Conservation (phyloP, 1,140 invertebrate genomes). For the Sinella curviseta region DNA sequence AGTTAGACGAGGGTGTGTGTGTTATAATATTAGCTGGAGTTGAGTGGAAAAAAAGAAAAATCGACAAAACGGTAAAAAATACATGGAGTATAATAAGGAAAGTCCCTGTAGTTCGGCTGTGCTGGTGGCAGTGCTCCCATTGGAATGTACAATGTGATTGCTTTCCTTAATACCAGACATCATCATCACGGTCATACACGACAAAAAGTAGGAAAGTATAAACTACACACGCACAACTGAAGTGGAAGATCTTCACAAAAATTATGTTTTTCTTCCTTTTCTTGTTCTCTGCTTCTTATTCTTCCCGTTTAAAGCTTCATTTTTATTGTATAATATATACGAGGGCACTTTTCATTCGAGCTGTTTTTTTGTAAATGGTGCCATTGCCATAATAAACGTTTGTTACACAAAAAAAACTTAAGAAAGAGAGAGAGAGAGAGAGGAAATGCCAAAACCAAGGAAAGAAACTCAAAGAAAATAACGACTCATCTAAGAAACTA, state of each 20-base stretch:
- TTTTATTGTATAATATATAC: no score
- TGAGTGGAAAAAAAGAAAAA: neutral
- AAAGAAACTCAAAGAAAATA: neutral
- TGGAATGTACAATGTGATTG: neutral
- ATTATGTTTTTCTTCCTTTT: no score
- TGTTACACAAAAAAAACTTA: slow-evolving; percentile 28
- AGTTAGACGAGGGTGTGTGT: neutral
- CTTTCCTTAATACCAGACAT: neutral
- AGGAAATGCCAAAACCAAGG: slow-evolving; percentile 6
- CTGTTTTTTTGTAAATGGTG: slow-evolving; percentile 25
- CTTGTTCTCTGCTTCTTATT: neutral
- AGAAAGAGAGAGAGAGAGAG: neutral
- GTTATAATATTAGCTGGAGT: no score
- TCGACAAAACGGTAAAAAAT: neutral
- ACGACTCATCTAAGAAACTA: neutral
- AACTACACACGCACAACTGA: no score
- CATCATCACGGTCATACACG: neutral
- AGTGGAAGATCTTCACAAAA: no score
- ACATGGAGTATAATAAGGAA: neutral
- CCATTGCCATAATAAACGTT: slow-evolving; percentile 34
- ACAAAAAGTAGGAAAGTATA: neutral
- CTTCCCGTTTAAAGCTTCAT: neutral
- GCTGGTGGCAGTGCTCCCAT: neutral
- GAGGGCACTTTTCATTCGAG: neutral
- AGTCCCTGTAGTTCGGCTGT: neutral